Conservation (phyloP, 2,797 vertebrate genomes). For the Gymnodraco acuticeps region DNA sequence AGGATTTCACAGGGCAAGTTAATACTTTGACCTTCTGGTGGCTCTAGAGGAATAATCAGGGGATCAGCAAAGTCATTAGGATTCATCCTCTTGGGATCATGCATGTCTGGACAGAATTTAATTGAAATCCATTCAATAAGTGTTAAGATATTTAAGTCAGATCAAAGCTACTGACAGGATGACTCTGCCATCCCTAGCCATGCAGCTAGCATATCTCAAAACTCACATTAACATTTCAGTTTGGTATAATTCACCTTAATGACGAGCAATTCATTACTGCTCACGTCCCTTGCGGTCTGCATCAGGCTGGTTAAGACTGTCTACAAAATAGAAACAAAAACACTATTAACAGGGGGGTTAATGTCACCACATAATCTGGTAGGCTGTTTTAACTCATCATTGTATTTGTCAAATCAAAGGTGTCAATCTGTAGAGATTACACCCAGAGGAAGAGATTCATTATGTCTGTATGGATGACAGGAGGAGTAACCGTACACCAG, state of each 20-base stretch:
- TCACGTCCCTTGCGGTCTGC: constrained; percentile 75
- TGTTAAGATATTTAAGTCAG: neutral
- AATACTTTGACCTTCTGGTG: neutral
- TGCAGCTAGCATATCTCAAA: neutral
- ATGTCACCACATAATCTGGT: constrained; percentile 28
- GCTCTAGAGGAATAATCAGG: neutral
- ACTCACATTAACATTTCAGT: neutral
- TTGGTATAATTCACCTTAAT: constrained; percentile 77
- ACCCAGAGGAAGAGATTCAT: constrained; percentile 62
- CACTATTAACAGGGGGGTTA: constrained; percentile 14
- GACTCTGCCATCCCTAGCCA: neutral
- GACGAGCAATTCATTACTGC: constrained; percentile 63
- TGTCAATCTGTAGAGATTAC: constrained; percentile 58
- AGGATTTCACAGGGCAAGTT: neutral
- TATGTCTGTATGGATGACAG: constrained; percentile 63
- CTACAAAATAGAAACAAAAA: constrained; percentile 62
- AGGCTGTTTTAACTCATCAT: constrained; percentile 34
- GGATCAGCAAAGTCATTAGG: neutral
- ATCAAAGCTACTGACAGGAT: neutral
- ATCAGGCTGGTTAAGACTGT: constrained; percentile 81
- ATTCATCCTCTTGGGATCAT: neutral
- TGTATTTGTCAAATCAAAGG: constrained; percentile 63
- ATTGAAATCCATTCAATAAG: neutral
- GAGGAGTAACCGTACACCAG: constrained; percentile 64
- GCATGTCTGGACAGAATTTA: neutral